Evolutionary conservation across 2,888 invertebrate species (phyloP).

Genomic region (Aphidius colemani): DNA sequence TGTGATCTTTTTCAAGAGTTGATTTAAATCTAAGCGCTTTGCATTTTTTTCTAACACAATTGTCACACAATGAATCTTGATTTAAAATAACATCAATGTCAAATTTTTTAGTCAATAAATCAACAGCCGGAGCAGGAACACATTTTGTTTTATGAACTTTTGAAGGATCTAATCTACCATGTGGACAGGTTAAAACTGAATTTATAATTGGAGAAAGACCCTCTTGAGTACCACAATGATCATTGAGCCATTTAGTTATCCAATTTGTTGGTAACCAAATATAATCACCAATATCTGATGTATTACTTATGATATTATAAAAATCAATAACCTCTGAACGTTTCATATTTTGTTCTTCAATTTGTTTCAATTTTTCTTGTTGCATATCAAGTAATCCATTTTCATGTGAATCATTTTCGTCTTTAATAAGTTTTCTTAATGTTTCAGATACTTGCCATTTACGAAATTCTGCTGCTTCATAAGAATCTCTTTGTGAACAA

Average conservation of each 20-base stretch:
- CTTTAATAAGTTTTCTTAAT: slow-evolving; percentile 50
- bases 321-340: slow-evolving; percentile 53
- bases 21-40: slow-evolving; percentile 59
- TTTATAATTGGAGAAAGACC: slow-evolving; percentile 61
- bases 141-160: slow-evolving; percentile 60
- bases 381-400: slow-evolving; percentile 52
- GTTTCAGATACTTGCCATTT: slow-evolving; percentile 52
- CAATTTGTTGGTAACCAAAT: slow-evolving; percentile 64
- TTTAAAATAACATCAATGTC: slow-evolving; percentile 60
- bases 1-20: slow-evolving; percentile 62
- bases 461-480: slow-evolving; percentile 55
- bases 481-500: slow-evolving; percentile 50
- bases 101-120: slow-evolving; percentile 60
- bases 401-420: slow-evolving; percentile 54
- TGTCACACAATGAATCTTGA: slow-evolving; percentile 52
- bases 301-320: slow-evolving; percentile 46
- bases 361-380: slow-evolving; percentile 55
- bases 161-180: slow-evolving; percentile 61
- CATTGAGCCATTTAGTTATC: slow-evolving; percentile 63
- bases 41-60: slow-evolving; percentile 63
- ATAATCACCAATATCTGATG: slow-evolving; percentile 42
- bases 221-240: slow-evolving; percentile 40
- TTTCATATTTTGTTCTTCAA: slow-evolving; percentile 54
- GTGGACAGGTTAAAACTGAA: slow-evolving; percentile 59
- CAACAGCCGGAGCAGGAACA: slow-evolving; percentile 55